These are phyloP conservation scores for Coturnix japonica DNA, from an alignment of 2,113 vertebrate species.

Conservation along the genomic window DNA sequence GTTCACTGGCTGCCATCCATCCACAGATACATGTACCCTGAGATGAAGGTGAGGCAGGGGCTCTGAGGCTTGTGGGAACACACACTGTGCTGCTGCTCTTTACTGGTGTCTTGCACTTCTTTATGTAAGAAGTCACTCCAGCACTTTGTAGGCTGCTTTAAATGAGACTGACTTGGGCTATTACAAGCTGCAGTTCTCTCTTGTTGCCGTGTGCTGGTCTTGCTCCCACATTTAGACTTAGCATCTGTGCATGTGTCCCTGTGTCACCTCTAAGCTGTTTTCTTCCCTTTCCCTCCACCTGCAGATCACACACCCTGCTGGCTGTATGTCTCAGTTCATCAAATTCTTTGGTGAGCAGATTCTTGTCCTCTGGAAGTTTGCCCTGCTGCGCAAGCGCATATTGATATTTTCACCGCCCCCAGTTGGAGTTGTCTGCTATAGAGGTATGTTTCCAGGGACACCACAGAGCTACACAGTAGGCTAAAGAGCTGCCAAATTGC, in stretches of 20 bases:
- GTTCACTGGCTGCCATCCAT: constrained; percentile 86
- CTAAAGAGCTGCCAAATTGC: neutral
- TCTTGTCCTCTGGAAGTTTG: constrained; percentile 97
- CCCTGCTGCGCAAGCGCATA: constrained; percentile 93
- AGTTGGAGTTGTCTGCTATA: constrained; percentile 96
- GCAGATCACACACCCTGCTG: constrained; percentile 98
- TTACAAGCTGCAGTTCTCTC: neutral
- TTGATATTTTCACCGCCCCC: constrained; percentile 97
- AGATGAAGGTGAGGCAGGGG: constrained; percentile 91
- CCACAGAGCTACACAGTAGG: neutral
- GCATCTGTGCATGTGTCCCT: constrained; percentile 30
- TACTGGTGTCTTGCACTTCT: neutral
- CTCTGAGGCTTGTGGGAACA: neutral
- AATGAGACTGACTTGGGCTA: neutral
- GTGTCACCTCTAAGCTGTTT: constrained; percentile 16
- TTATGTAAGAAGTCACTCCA: neutral
- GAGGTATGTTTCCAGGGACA: constrained; percentile 83
- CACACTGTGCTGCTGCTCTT: neutral
- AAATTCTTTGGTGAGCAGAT: constrained; percentile 99
- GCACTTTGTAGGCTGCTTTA: neutral
- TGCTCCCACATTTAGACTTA: constrained; percentile 46
- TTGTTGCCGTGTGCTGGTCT: constrained; percentile 4
- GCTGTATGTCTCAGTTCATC: constrained; percentile 99
- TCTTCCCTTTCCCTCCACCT: constrained; percentile 29
- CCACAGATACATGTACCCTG: constrained; percentile 96